These are phyloP conservation scores for Lasiommata megera DNA, from an alignment of 2,888 invertebrate species.

Conservation along the genomic window DNA sequence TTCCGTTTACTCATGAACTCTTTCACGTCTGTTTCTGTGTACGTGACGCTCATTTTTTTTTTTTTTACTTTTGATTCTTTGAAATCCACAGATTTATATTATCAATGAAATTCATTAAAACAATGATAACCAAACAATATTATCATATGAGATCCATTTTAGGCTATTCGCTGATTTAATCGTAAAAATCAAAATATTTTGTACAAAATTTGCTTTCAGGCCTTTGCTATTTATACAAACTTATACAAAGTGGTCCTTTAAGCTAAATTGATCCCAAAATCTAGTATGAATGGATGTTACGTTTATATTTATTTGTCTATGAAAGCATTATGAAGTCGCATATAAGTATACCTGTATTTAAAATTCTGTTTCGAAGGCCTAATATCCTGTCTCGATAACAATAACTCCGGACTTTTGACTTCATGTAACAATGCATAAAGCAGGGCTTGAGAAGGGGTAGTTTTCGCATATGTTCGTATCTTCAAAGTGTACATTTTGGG, in stretches of 20 bases:
- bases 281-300: constrained; percentile 46
- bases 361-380: neutral
- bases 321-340: neutral
- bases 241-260: constrained; percentile 32
- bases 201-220: neutral
- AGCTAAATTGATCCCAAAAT: constrained; percentile 67
- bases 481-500: no score
- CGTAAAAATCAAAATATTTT: neutral
- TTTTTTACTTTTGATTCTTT: no score
- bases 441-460: no score
- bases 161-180: neutral
- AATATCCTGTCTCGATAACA: constrained; percentile 22
- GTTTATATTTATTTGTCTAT: neutral
- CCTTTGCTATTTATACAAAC: neutral
- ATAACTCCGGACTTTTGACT: neutral
- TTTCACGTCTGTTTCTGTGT: no score
- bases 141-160: neutral
- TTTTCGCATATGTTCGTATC: no score
- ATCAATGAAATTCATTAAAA: no score
- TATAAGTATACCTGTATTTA: neutral
- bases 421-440: neutral
- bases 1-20: no score
- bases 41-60: no score
- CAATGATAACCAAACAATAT: neutral
- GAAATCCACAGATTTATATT: no score